A percentile compares a stretch with the other conserved stretches of the same genome.
Evolutionary conservation across 1,140 invertebrate species (phyloP).

Genomic region (Copidosoma floridanum): DNA sequence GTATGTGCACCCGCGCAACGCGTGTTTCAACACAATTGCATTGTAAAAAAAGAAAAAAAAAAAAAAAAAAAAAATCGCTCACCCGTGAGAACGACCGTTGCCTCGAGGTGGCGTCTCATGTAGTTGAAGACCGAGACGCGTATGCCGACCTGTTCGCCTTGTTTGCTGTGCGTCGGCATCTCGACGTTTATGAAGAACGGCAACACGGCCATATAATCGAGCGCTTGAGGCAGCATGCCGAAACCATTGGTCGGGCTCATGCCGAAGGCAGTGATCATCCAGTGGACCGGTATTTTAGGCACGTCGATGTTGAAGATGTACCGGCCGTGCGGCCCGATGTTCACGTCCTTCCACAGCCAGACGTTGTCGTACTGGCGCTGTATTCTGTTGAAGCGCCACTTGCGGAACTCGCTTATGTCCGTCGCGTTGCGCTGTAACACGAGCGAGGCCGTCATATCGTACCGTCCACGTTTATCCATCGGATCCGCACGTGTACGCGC

Average conservation of each 20-base stretch:
- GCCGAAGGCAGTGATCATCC: conserved; percentile 90
- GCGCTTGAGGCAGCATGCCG: conserved; percentile 76
- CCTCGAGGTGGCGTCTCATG: conserved; percentile 78
- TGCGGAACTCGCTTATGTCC: conserved; percentile 71
- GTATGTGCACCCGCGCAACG: no score
- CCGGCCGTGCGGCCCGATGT: conserved; percentile 87
- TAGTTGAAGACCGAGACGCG: conserved; percentile 94
- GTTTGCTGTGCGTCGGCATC: conserved; percentile 77
- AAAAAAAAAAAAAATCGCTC: neutral
- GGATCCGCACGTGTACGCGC: no score
- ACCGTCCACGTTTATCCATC: no score
- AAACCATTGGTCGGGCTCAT: conserved; percentile 84
- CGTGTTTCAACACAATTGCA: no score
- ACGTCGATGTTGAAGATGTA: conserved; percentile 84
- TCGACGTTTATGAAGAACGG: conserved; percentile 96
- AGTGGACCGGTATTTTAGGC: conserved; percentile 81
- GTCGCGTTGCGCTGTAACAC: conserved; percentile 59
- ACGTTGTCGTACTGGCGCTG: conserved; percentile 89
- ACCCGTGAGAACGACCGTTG: conserved; percentile 75
- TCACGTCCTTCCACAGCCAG: conserved; percentile 92
- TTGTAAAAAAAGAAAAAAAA: no score
- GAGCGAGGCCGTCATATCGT: no score
- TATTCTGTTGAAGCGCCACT: conserved; percentile 81
- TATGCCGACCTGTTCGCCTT: conserved; percentile 92
- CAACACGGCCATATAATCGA: conserved; percentile 79